These are phyloP conservation scores for Drosophila birchii DNA, from an alignment of 2,888 invertebrate species.

Conservation along the genomic window DNA sequence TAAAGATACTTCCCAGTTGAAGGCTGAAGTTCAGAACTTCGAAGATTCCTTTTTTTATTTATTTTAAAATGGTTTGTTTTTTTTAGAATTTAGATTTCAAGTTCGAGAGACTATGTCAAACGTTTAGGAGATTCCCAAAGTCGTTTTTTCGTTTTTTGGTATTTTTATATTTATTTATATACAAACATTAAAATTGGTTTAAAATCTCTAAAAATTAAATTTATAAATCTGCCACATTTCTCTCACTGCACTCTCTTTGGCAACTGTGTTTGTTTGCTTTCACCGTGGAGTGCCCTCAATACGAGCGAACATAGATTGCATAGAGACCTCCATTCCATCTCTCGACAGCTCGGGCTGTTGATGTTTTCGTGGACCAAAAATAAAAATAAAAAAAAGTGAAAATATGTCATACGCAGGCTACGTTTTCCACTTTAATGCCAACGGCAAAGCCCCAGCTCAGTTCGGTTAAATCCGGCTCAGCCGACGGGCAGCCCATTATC, in stretches of 20 bases:
- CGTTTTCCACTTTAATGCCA: slow-evolving; percentile 48
- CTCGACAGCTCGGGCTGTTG: slow-evolving; percentile 30
- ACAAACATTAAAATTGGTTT: too few species aligned
- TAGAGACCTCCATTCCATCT: background rate
- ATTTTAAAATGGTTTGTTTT: too few species aligned
- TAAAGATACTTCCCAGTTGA: too few species aligned
- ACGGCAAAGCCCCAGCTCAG: slow-evolving; percentile 15
- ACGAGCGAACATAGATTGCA: slow-evolving; percentile 40
- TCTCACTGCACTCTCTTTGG: slow-evolving; percentile 22
- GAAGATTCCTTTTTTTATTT: too few species aligned
- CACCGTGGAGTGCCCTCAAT: slow-evolving; percentile 72
- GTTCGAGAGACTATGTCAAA: too few species aligned
- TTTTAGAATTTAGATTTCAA: too few species aligned
- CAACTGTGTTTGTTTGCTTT: slow-evolving; percentile 65
- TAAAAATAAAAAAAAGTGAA: slow-evolving; percentile 16
- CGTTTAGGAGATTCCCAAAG: too few species aligned
- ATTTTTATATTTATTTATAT: too few species aligned
- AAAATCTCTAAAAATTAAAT: too few species aligned
- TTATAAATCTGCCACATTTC: background rate
- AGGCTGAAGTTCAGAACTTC: too few species aligned
- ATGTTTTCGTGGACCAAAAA: slow-evolving; percentile 62
- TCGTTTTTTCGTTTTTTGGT: too few species aligned
- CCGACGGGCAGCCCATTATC: slow-evolving; percentile 28
- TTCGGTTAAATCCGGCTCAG: slow-evolving; percentile 24
- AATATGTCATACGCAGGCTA: slow-evolving; percentile 62